Conservation (phyloP, 1,140 invertebrate species). For the Drosophila erecta region DNA sequence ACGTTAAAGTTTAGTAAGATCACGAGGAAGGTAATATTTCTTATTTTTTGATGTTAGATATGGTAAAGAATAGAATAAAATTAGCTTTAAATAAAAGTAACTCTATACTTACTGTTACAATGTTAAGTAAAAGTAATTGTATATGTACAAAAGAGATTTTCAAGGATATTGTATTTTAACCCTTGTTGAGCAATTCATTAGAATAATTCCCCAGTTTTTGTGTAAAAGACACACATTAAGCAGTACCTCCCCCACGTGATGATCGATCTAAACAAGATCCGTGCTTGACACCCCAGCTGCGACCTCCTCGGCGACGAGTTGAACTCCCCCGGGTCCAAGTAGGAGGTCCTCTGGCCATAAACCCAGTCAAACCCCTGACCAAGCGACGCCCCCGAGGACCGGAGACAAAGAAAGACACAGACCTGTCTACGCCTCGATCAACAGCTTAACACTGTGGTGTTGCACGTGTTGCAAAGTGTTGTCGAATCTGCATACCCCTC, state of each 20-base stretch:
- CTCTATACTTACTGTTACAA: neutral
- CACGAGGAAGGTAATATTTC: no score
- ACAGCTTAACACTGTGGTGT: slow-evolving; percentile 49
- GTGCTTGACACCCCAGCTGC: slow-evolving; percentile 33
- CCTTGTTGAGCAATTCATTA: slow-evolving; percentile 13
- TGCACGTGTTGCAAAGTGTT: slow-evolving; percentile 66
- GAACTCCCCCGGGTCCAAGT: slow-evolving; percentile 58
- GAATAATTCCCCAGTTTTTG: slow-evolving; percentile 18
- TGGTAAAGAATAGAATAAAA: no score
- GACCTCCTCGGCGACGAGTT: slow-evolving; percentile 25
- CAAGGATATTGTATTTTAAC: neutral
- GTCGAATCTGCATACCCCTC: slow-evolving; percentile 64
- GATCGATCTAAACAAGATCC: slow-evolving; percentile 11
- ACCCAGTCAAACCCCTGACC: slow-evolving; percentile 41
- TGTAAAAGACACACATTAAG: slow-evolving; percentile 27
- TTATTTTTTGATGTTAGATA: no score
- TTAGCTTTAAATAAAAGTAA: neutral
- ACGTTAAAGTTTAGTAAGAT: no score
- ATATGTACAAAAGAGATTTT: no score
- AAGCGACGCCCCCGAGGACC: slow-evolving; percentile 55
- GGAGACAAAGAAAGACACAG: slow-evolving; percentile 34
- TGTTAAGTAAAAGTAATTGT: neutral
- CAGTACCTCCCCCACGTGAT: slow-evolving; percentile 3
- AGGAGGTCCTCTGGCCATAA: slow-evolving; percentile 54
- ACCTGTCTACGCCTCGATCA: slow-evolving; percentile 69